Evolutionary conservation across 2,113 vertebrate species (phyloP).

Genomic region (Otus sunia): DNA sequence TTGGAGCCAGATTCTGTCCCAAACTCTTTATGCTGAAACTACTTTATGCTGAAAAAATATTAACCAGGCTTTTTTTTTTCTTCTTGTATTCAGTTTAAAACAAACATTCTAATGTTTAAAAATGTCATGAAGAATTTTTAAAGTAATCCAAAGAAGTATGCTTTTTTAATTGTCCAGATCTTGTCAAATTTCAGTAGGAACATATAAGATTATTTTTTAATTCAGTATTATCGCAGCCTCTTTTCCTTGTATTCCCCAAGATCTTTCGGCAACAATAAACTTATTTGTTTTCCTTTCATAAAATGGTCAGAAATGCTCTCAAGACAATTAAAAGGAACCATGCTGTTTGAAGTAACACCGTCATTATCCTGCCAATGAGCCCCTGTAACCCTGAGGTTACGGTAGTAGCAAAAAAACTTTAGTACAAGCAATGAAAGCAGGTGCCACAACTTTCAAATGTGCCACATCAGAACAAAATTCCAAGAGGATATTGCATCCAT

Average conservation of each 20-base stretch:
- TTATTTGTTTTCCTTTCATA: not conserved
- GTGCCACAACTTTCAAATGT: not conserved
- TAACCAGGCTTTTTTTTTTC: not conserved
- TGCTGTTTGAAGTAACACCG: not conserved
- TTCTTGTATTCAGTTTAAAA: not conserved
- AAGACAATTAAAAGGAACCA: constrained; percentile 2
- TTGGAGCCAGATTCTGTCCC: not conserved
- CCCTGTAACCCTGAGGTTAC: not conserved
- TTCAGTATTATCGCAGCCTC: not conserved
- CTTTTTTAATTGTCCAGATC: not conserved
- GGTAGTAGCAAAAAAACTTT: not conserved
- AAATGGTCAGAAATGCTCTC: not conserved
- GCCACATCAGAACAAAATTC: not conserved
- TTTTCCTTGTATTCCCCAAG: not conserved
- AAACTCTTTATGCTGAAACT: not conserved
- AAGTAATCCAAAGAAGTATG: not conserved
- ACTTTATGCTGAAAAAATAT: not conserved
- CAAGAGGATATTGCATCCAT: not conserved
- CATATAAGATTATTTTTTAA: not conserved
- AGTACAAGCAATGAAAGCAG: not conserved
- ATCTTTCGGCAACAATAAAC: not conserved
- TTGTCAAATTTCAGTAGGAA: not conserved
- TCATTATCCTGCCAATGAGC: constrained; percentile 7
- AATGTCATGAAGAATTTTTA: not conserved
- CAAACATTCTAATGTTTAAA: not conserved